These are phyloP conservation scores for Procavia capensis DNA, from an alignment of 2,113 vertebrate genomes.

Conservation along the genomic window DNA sequence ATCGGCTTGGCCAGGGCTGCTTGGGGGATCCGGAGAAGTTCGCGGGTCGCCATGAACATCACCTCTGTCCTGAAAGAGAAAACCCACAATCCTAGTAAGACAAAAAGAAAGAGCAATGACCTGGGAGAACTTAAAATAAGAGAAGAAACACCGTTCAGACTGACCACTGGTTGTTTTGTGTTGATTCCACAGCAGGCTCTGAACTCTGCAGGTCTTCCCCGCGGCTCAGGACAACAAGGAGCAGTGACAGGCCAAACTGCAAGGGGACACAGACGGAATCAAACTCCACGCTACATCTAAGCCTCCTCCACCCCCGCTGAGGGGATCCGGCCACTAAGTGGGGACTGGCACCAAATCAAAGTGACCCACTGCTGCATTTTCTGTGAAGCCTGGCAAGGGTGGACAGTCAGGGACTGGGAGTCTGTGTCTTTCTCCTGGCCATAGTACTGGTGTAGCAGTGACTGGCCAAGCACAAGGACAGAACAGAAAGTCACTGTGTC, in stretches of 20 bases:
- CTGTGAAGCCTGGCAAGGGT: rapidly evolving
- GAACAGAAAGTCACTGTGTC: neutral
- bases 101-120: neutral
- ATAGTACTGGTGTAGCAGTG: neutral
- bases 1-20: constrained; percentile 91
- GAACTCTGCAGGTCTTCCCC: constrained; percentile 95
- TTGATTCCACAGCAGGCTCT: constrained; percentile 89
- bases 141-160: neutral
- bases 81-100: neutral
- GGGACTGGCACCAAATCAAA: neutral
- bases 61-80: constrained; percentile 92
- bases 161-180: constrained; percentile 95
- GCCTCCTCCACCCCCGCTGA: neutral
- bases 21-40: constrained; percentile 92
- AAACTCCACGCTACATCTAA: neutral
- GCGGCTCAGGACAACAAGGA: constrained; percentile 95
- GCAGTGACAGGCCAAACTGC: constrained; percentile 95
- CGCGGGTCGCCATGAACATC: constrained; percentile 94
- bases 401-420: neutral
- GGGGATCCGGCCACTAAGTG: neutral
- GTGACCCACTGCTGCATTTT: neutral
- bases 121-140: neutral
- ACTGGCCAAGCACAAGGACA: neutral
- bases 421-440: neutral
- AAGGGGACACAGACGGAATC: neutral